Evolutionary conservation across 2,113 vertebrate species (phyloP), one percentile per base, ranked within the genome.

Genomic region (Salvator merianae): DNA sequence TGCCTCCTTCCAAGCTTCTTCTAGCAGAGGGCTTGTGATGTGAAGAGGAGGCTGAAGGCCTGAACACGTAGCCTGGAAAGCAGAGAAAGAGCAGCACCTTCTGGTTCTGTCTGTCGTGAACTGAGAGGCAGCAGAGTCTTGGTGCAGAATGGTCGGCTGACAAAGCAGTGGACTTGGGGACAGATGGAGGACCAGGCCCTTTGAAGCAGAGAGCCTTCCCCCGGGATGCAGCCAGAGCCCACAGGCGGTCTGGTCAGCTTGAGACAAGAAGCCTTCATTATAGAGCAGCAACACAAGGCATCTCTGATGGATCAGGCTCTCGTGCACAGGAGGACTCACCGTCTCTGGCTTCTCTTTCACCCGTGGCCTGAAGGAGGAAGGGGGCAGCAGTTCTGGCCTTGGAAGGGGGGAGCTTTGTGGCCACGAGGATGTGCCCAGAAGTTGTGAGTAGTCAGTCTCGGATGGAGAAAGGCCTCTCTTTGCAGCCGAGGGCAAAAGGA

Each of bases 321-420:
- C 26, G 71, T 2, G 36, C 38, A 76, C 50, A 72, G 28, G 13
- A 81, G 1, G 40, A 76, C 94, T 92, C 79, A 96, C 96, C 85
- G 5, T 3, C 43, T 84, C 24, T 18, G 76, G 30, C 7, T 34
- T 70, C 34, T 36, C 62, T 10, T n/a, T 84, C n/a, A 28, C 16
- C 0, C 59, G 40, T 22, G 82, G 84, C 90, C 90, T 87, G 90
- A 97, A 97, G 84, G 95, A 95, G 28, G 96, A 94, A 2, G 96
- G 95, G 65, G 95, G 94, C 86, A 94, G 74, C 5, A 97, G 95
- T 80, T 94, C 66, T 3, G 74, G 84, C 53, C 66, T 53, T 32
- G 36, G 78, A 66, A n/a, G 2, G 43, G 14, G 4, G 5, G 79
- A 36, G 36, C 32, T 30, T n/a, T 0, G 20, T 13, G 71, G 24